Base-by-base conservation (phyloP, 2,888 invertebrate genomes). In the Hartigia nigra region DNA sequence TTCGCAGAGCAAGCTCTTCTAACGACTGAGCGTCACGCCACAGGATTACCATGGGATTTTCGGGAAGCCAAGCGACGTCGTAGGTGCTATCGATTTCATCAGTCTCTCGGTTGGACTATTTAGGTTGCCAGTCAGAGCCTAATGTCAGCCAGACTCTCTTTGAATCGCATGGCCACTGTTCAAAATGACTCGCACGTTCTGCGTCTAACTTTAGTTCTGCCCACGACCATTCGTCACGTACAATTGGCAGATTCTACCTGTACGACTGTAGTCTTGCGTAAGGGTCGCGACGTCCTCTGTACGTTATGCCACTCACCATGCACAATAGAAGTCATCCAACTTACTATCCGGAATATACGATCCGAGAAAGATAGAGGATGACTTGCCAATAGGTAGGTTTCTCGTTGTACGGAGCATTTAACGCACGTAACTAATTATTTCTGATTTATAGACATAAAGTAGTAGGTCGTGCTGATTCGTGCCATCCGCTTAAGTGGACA, bases 11-110 rank as follows among this genome's bases (percentile, higher is more conserved):
- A 75, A 80, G 75, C 74, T 77, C 83, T 83, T 87, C 85, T 89
- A 90, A 90, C 88, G 87, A 88, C 86, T 82, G 76, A 39, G 81
- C 85, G 87, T 87, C 90, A 90, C 89, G 90, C 88, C 86, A 90
- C 84, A 85, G 85, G 86, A 89, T 90, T 87, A 87, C 87, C 88
- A 85, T 86, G 87, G 87, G 87, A 88, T 86, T 86, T 85, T 88
- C 82, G 81, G 84, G 83, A 82, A 78, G 75, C 75, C 82, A 79
- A 80, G 81, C 80, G 80, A 83, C 78, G 81, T 80, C 84, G 86
- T 82, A 83, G 82, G 82, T 82, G 81, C 84, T 86, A 87, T 87
- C 88, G 87, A 87, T 88, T 84, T 80, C 76, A 74, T 78, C 85
- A 80, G 75, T 55, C 23, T 23, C 23, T 34, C 31, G 72, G 12